Evolutionary conservation across 2,113 vertebrate genomes (phyloP), one percentile per base, ranked within the genome.

Genomic region (Microcebus murinus): DNA sequence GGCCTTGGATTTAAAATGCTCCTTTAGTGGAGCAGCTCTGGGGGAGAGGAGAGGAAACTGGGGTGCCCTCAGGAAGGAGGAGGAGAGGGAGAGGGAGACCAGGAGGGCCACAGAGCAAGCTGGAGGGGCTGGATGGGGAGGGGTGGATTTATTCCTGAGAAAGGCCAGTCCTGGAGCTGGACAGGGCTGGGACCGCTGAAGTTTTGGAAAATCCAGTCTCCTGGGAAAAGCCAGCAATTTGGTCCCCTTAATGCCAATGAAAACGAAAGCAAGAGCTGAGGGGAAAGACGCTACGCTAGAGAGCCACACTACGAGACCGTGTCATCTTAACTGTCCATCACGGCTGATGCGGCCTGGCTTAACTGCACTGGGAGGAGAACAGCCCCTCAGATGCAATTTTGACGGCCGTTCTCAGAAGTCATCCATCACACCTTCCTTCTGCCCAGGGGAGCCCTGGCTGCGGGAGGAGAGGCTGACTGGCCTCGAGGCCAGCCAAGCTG

Each of bases 1-100:
- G 57, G 48, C 48, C 42, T 95, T 21, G 29, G 20, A 90, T 61
- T 93, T 87, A 87, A 96, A 90, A 70, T 61, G 61, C 13, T 82
- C n/a, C 55, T 68, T 63, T 81, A 45, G n/a, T 45, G 48, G 25
- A 21, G 57, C 34, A 77, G 55, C 31, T 90, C 50, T 87, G 21
- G 36, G 52, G 55, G 31, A 70, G n/a, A 48, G 31, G 45, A 68
- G 50, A 79, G 63, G 79, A 76, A 65, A 18, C 4, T 20, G 5
- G 80, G 88, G 55, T 74, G 55, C 86, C 9, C 39, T 87, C 17
- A 70, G 61, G 42, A 25, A 94, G 27, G 71, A 93, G 76, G 67
- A 65, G 27, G 71, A 74, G 48, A 71, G 39, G 29, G 63, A 13
- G 65, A 86, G 8, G 17, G 31, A 71, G 74, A 63, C 12, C 25